Evolutionary conservation across 2,113 vertebrate species (phyloP), one percentile per base, ranked within the genome.

Genomic region (Dipodomys ordii): DNA sequence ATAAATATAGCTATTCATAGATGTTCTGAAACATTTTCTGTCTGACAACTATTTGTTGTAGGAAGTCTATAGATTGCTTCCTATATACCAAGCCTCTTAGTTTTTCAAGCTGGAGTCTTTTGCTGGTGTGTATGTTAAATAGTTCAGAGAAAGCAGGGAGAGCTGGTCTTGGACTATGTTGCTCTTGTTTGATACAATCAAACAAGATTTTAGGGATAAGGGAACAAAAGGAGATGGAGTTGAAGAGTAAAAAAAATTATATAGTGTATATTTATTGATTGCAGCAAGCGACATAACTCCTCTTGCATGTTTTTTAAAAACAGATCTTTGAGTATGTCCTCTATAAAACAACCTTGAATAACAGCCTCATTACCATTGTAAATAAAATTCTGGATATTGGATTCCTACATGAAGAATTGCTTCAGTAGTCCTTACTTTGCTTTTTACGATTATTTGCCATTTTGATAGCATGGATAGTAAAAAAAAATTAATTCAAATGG

Each of bases 281-380:
- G 80, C 5, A 77, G 32, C 2, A 78, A 49, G 44, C 83, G 73
- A 49, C 18, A 19, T 6, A 67, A 62, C 46, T 44, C 20, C 6
- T 93, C 57, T 87, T 80, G 44, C 35, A 46, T 89, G 3, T 87
- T 93, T 72, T 74, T 92, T 93, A 78, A 83, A 88, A 57, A 83
- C 7, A 92, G 79, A 86, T 22, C 22, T 86, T 68, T 6, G 83
- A 30, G 39, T 39, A 39, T 39, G 39, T 39, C 39, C 39, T 39
- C 39, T 39, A 39, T 39, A 39, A 39, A 39, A 5, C 39, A 39
- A 39, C 5, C 39, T 39, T 68, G 57, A 94, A 19, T 32, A 92
- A 81, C 19, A 71, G 22, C 27, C 8, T 46, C 16, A 44, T 65
- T 82, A 73, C 2, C 64, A 68, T 92, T 90, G n/a, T 22, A 88